Conservation (phyloP, 1,140 invertebrate species). For the Agrypnia vestita region DNA sequence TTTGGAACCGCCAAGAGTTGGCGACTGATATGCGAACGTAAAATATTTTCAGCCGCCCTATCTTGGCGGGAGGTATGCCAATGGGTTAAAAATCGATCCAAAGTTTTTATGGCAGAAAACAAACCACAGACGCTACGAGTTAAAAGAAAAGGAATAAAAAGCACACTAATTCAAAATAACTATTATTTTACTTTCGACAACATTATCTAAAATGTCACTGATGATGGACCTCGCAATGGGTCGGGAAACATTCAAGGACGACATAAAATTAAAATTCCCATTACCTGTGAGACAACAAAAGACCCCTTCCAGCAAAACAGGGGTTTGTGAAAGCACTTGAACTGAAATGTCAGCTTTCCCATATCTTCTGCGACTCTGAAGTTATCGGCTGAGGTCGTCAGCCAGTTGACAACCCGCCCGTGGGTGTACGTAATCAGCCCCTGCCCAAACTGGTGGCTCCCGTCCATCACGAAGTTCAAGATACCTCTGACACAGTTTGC, state of each 20-base stretch:
- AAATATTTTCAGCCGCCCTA: too few relatives aligned
- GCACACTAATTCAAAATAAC: too few relatives aligned
- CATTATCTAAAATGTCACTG: not conserved
- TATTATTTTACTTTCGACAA: not conserved
- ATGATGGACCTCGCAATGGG: too few relatives aligned
- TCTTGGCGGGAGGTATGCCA: too few relatives aligned
- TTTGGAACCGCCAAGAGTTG: too few relatives aligned
- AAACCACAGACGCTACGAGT: too few relatives aligned
- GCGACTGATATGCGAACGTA: too few relatives aligned
- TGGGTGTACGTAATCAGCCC: slow-evolving; percentile 98
- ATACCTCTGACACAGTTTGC: slow-evolving; percentile 93
- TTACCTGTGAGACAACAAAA: slow-evolving; percentile 93
- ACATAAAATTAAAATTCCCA: not conserved
- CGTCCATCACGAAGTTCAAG: slow-evolving; percentile 95
- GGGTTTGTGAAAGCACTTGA: slow-evolving; percentile 94
- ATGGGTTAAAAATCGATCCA: too few relatives aligned
- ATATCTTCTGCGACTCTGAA: slow-evolving; percentile 97
- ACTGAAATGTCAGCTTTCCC: slow-evolving; percentile 95
- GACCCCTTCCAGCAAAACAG: slow-evolving; percentile 98
- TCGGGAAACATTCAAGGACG: too few relatives aligned
- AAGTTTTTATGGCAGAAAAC: too few relatives aligned
- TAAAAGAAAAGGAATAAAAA: too few relatives aligned
- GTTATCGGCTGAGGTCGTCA: slow-evolving; percentile 96
- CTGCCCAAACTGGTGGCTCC: slow-evolving; percentile 96
- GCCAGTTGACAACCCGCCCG: slow-evolving; percentile 96